Conservation (phyloP, 2,888 invertebrate species). For the Ommatoiulus sabulosus region DNA sequence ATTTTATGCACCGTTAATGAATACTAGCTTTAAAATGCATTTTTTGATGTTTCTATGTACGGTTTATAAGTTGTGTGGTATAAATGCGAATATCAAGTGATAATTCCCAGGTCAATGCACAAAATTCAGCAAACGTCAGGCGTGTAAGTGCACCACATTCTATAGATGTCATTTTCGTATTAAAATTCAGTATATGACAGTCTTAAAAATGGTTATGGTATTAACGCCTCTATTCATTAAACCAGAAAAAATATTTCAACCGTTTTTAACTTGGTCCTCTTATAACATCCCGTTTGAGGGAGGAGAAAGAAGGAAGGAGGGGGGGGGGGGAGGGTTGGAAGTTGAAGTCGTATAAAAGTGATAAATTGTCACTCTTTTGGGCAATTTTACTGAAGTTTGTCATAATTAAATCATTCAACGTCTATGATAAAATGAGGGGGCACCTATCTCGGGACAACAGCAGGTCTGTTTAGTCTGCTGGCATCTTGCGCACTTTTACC, state of each 20-base stretch:
- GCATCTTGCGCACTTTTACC: conserved; percentile 3
- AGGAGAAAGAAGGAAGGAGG: neutral
- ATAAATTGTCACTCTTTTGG: neutral
- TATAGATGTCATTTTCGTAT: neutral
- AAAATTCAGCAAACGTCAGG: neutral
- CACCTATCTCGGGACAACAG: conserved; percentile 29
- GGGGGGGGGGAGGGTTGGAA: neutral
- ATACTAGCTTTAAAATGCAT: no score
- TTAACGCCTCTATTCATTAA: neutral
- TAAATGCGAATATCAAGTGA: no score
- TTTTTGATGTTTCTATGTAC: no score
- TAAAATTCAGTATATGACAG: neutral
- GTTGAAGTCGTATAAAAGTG: neutral
- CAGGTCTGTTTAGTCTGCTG: conserved; percentile 50
- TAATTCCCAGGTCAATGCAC: neutral
- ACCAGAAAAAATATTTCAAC: neutral
- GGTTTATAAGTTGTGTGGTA: no score
- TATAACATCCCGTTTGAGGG: neutral
- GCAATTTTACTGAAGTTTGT: conserved; percentile 17
- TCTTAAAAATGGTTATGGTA: neutral
- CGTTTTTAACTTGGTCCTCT: neutral
- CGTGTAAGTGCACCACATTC: neutral
- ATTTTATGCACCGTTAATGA: no score
- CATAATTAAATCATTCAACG: conserved; percentile 28
- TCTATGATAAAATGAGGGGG: neutral